Base-by-base conservation (phyloP, 2,888 invertebrate species). In the Mayetiola destructor region DNA sequence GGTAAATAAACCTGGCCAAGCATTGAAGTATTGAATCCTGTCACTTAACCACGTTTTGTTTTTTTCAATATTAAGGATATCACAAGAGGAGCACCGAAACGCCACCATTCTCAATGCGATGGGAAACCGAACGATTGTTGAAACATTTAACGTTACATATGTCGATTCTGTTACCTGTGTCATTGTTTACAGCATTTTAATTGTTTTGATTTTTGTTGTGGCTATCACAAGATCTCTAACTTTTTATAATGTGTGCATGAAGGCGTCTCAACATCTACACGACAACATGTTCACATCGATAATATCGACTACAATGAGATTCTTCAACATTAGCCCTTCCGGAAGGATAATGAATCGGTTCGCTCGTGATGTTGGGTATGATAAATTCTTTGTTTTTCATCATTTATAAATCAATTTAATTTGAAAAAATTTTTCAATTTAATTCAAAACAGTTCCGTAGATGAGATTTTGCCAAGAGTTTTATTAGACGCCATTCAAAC, bases 241-340 rank as follows among this genome's bases (percentile, higher is more conserved):
- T 2, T 85, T 83, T 66, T 82, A 81, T 60, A 69, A 72, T 30
- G 68, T 81, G 30, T 81, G 82, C 59, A 76, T 84, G 64, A 69
- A 71, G 5, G 80, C 86, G 1, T 85, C 86, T 0, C 77, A 77
- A 60, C 78, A 75, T 29, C 73, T 88, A 1, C 88, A 89, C 67
- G 78, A 83, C 65, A 70, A 63, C 10, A 85, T 88, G 83, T 87
- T 88, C 67, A 71, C 64, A 21, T 67, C 70, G 40, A 70, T 78
- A 27, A 61, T 63, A 6, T 27, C 27, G 20, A 58, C 59, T 1
- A 74, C 77, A 1, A 80, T 84, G 73, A 67, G 77, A 57, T 92
- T 92, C 69, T 93, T 90, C 67, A 88, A 91, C 64, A 82, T 80
- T 0, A 92, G 91, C 69, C 88, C 90, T 2, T 80, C 83, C 2